Conservation (phyloP, 2,888 invertebrate genomes). For the Troilus luridus region DNA sequence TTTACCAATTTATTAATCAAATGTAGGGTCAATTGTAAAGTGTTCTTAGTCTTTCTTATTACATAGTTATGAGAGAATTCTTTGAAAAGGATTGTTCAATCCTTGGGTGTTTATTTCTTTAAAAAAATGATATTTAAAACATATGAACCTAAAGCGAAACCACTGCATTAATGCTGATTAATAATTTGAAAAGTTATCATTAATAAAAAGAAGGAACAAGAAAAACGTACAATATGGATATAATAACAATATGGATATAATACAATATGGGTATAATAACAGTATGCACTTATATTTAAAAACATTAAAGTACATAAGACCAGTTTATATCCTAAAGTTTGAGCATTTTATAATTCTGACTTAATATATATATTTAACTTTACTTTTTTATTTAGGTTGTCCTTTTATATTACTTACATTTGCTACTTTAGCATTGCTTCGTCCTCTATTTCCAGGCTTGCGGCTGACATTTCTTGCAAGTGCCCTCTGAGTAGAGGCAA, state of each 20-base stretch:
- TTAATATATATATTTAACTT: background rate
- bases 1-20: too few relatives aligned
- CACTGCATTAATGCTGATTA: background rate
- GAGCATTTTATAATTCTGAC: too few relatives aligned
- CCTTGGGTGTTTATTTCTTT: background rate
- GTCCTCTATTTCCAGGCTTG: constrained; percentile 41
- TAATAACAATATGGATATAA: too few relatives aligned
- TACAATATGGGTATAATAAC: too few relatives aligned
- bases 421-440: background rate
- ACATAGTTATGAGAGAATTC: too few relatives aligned
- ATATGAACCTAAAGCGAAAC: background rate
- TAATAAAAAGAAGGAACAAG: background rate
- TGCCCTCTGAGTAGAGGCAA: constrained; percentile 5
- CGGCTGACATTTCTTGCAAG: background rate
- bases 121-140: background rate
- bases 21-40: too few relatives aligned
- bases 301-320: too few relatives aligned
- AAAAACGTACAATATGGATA: too few relatives aligned
- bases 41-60: too few relatives aligned
- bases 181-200: background rate
- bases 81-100: background rate
- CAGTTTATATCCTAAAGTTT: too few relatives aligned
- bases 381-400: background rate
- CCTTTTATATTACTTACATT: constrained; percentile 44
- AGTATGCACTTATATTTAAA: too few relatives aligned